Evolutionary conservation across 2,888 invertebrate species (phyloP).

Genomic region (Catocala fraxini): DNA sequence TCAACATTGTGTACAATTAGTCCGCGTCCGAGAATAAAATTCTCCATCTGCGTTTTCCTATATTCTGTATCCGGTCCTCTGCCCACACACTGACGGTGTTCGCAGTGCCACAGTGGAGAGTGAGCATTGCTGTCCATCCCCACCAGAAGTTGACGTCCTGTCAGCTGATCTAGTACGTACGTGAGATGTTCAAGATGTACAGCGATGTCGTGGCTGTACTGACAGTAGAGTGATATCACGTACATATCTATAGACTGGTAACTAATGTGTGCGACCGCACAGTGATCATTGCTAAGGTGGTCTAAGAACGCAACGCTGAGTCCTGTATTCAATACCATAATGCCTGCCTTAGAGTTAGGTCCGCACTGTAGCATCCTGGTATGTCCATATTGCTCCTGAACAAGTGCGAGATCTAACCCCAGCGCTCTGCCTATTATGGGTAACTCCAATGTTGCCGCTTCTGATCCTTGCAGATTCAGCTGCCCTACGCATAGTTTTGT

Average conservation of each 20-base stretch:
- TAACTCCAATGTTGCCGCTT: too few species aligned
- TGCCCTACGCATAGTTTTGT: constrained; percentile 30
- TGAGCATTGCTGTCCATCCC: constrained; percentile 5
- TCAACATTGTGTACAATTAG: too few species aligned
- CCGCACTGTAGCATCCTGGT: too few species aligned
- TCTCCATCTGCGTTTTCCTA: too few species aligned
- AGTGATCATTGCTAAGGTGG: constrained; percentile 1
- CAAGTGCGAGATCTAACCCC: background rate
- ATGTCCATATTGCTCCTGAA: background rate
- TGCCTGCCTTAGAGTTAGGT: too few species aligned
- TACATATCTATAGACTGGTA: background rate
- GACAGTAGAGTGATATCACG: background rate
- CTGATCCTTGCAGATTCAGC: constrained; percentile 38
- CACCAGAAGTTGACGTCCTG: background rate
- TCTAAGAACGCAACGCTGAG: background rate
- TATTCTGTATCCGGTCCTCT: too few species aligned
- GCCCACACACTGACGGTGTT: too few species aligned
- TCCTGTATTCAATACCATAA: too few species aligned
- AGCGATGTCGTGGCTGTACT: background rate
- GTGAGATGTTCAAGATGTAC: background rate
- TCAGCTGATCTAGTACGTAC: background rate
- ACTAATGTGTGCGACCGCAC: background rate
- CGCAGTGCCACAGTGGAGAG: constrained; percentile 3
- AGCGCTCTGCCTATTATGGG: background rate
- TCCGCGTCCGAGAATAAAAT: too few species aligned